These are phyloP conservation scores for Dermolepida albohirtum DNA, from an alignment of 2,888 invertebrate species.

Conservation along the genomic window DNA sequence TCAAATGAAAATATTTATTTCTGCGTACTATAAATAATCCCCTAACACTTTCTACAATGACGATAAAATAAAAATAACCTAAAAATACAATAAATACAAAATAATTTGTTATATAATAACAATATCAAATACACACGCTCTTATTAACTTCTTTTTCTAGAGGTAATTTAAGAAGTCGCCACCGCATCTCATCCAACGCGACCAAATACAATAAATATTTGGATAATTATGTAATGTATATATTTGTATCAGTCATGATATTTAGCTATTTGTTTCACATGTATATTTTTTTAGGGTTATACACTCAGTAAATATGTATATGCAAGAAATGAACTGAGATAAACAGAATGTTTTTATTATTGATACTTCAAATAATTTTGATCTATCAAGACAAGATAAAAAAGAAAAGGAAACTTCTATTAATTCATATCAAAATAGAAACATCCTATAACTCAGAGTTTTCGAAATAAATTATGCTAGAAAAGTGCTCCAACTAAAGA, in stretches of 20 bases:
- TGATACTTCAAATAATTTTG: too few relatives aligned
- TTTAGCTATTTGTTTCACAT: conserved; percentile 22
- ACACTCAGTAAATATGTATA: not conserved
- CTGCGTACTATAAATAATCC: conserved; percentile 7
- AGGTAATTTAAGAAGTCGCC: not conserved
- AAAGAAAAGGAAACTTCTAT: not conserved
- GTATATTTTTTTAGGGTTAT: not conserved
- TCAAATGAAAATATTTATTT: conserved; percentile 4
- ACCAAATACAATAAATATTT: conserved; percentile 24
- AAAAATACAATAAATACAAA: conserved; percentile 42
- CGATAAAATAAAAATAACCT: conserved; percentile 18
- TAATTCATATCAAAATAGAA: conserved; percentile 5
- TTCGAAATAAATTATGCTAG: conserved; percentile 8
- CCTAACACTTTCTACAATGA: conserved; percentile 2
- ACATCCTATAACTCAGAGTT: conserved; percentile 5
- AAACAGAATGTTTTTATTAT: conserved; percentile 4
- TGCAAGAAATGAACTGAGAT: not conserved
- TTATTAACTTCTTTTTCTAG: not conserved
- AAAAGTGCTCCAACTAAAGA: conserved; percentile 16
- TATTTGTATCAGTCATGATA: conserved; percentile 13
- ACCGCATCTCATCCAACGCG: not conserved
- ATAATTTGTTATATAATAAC: conserved; percentile 44
- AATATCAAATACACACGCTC: conserved; percentile 13
- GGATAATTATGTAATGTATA: not conserved
- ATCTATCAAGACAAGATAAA: not conserved